A percentile compares a stretch with the other conserved stretches of the same genome.
Conservation (phyloP, 2,113 vertebrate species). For the Saguinus imperator region DNA sequence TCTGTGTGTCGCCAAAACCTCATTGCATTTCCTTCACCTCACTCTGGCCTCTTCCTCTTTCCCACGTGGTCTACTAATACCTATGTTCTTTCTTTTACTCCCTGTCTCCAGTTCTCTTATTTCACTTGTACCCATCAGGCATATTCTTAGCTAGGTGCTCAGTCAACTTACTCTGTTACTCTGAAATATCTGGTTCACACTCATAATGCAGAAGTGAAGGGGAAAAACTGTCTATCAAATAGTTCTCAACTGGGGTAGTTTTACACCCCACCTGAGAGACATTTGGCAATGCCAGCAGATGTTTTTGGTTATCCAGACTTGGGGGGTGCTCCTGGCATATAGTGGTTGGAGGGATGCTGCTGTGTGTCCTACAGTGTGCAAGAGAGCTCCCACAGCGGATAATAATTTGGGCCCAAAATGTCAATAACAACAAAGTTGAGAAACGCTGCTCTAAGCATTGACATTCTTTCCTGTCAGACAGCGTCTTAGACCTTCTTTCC, state of each 20-base stretch:
- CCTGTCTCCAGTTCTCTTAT: neutral
- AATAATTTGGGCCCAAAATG: neutral
- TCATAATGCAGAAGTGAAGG: neutral
- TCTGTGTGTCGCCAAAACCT: neutral
- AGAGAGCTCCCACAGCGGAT: neutral
- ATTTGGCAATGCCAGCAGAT: neutral
- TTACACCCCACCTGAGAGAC: neutral
- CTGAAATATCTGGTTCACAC: neutral
- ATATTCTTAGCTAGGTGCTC: no score
- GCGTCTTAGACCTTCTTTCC: neutral
- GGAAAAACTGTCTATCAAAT: neutral
- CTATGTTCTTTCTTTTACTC: neutral
- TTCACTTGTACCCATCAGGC: neutral
- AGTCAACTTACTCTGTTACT: neutral
- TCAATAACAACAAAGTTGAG: neutral
- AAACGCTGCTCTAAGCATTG: neutral
- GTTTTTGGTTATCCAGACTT: neutral
- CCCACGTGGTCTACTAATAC: accelerated
- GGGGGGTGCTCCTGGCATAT: neutral
- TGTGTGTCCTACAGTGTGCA: neutral
- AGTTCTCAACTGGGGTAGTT: neutral
- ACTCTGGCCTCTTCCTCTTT: neutral
- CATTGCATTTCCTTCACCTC: neutral
- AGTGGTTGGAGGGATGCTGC: neutral
- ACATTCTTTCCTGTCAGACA: neutral